Evolutionary conservation across 1,140 invertebrate genomes (phyloP).

Genomic region (Homalodisca vitripennis): DNA sequence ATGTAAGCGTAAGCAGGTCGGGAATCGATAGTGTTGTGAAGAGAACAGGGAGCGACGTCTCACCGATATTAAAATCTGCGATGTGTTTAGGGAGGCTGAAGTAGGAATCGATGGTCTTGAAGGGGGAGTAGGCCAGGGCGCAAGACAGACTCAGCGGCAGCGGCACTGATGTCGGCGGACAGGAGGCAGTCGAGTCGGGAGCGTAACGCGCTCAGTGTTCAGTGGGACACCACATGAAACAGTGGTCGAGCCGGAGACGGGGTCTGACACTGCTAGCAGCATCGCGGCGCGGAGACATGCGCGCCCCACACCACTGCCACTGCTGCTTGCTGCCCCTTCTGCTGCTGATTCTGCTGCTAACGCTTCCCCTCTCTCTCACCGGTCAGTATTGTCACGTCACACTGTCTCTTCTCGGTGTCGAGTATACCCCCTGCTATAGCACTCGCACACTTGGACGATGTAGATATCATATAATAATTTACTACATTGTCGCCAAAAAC

Average conservation of each 20-base stretch:
- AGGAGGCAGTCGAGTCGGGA: not conserved
- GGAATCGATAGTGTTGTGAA: too few relatives aligned
- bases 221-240: too few relatives aligned
- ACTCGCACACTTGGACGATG: conserved; percentile 1
- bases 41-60: too few relatives aligned
- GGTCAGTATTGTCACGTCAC: not conserved
- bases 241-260: too few relatives aligned
- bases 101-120: conserved; percentile 16
- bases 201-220: too few relatives aligned
- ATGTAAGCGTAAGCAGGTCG: too few relatives aligned
- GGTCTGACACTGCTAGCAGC: too few relatives aligned
- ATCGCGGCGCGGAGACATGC: too few relatives aligned
- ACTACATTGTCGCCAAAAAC: not conserved
- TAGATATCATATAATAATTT: not conserved
- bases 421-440: not conserved
- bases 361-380: too few relatives aligned
- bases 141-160: not conserved
- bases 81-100: conserved; percentile 17
- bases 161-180: not conserved
- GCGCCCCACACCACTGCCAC: not conserved
- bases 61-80: conserved; percentile 15
- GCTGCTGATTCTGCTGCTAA: not conserved
- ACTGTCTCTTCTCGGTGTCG: not conserved
- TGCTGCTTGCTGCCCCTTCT: not conserved
- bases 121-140: not conserved